Conservation (phyloP, 1,140 invertebrate genomes). For the Drosophila gunungcola region DNA sequence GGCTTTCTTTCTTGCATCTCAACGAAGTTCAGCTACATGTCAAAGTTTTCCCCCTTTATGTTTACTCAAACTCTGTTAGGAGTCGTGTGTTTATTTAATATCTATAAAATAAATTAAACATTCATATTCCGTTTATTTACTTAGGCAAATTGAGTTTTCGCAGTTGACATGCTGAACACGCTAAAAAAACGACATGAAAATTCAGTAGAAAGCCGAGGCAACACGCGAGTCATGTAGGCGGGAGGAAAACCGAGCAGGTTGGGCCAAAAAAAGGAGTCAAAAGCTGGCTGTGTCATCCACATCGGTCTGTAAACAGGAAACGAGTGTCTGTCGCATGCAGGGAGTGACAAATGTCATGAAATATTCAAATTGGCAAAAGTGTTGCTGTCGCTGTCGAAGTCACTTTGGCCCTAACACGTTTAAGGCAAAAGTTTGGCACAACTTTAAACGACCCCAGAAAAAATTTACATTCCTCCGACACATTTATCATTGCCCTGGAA, state of each 20-base stretch:
- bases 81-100: slow-evolving; percentile 78
- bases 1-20: slow-evolving; percentile 27
- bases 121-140: slow-evolving; percentile 83
- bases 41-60: slow-evolving; percentile 44
- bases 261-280: slow-evolving; percentile 10
- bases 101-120: slow-evolving; percentile 82
- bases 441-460: slow-evolving; percentile 25
- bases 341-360: slow-evolving; percentile 77
- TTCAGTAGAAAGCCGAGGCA: slow-evolving; percentile 11
- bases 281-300: slow-evolving; percentile 35
- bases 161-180: slow-evolving; percentile 75
- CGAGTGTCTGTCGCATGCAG: slow-evolving; percentile 76
- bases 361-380: slow-evolving; percentile 75
- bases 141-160: slow-evolving; percentile 81
- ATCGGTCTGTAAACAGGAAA: slow-evolving; percentile 69
- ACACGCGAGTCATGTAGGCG: slow-evolving; percentile 47
- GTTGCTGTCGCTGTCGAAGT: slow-evolving; percentile 31
- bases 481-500: slow-evolving; percentile 45
- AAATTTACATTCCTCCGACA: background rate
- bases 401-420: slow-evolving; percentile 25
- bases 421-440: slow-evolving; percentile 19
- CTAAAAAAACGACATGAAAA: slow-evolving; percentile 44
- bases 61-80: slow-evolving; percentile 29
- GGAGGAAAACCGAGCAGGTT: background rate
- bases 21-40: slow-evolving; percentile 43